These are phyloP conservation scores for Virgularia gustaviana DNA, from an alignment of 92 coral and sea anemone genomes.

Conservation along the genomic window DNA sequence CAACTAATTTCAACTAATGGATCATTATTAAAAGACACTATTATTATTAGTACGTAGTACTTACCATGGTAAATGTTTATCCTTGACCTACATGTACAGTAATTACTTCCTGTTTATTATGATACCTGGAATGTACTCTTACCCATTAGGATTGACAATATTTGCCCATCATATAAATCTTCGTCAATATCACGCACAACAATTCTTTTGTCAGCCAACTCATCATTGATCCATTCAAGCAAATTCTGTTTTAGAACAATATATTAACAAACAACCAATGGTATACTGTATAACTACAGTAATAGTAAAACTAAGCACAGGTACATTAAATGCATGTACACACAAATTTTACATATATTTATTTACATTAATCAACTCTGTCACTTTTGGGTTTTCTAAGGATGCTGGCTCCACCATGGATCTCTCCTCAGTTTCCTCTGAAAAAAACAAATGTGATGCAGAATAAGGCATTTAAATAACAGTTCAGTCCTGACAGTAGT, in stretches of 20 bases:
- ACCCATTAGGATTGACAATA: slow-evolving; percentile 91
- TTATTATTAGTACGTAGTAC: no score
- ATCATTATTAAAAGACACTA: no score
- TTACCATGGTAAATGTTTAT: no score
- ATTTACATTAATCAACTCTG: slow-evolving; percentile 63
- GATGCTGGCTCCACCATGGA: slow-evolving; percentile 97
- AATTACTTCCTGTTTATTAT: no score
- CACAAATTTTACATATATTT: neutral
- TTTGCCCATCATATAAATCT: slow-evolving; percentile 97
- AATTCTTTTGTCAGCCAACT: slow-evolving; percentile 80
- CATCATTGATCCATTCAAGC: slow-evolving; percentile 95
- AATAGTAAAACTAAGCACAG: neutral
- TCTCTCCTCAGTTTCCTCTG: slow-evolving; percentile 88
- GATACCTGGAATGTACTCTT: slow-evolving; percentile 2
- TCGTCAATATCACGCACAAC: slow-evolving; percentile 85
- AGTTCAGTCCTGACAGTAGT: no score
- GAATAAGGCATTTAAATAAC: no score
- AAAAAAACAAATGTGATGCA: no score
- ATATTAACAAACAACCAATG: neutral
- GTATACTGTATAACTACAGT: neutral
- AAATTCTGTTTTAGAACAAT: no score
- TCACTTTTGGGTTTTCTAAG: slow-evolving; percentile 73
- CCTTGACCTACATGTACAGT: no score
- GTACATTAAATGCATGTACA: neutral
- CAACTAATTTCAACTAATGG: no score